Conservation (phyloP, 2,797 vertebrate species). For the Cuniculus paca region DNA sequence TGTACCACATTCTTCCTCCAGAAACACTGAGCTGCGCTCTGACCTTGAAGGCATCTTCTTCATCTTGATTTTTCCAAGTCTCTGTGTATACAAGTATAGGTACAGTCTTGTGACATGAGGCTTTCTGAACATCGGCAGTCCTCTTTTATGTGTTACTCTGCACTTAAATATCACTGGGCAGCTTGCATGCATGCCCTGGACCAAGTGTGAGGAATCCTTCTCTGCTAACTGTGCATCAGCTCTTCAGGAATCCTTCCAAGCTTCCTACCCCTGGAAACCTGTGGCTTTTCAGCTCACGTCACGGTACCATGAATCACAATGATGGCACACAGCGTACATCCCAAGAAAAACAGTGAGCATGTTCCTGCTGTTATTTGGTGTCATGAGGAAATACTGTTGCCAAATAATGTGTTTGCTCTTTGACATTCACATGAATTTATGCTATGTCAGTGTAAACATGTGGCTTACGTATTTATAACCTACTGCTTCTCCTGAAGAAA, state of each 20-base stretch:
- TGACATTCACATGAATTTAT: not conserved
- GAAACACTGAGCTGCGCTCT: not conserved
- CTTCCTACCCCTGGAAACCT: not conserved
- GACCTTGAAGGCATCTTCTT: not conserved
- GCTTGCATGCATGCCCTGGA: not conserved
- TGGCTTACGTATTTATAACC: not conserved
- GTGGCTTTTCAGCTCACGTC: not conserved
- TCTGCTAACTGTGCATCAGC: not conserved
- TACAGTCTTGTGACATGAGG: not conserved
- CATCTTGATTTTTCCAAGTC: not conserved
- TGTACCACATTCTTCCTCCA: not conserved
- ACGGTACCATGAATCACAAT: not conserved
- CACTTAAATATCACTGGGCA: not conserved
- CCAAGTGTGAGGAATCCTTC: not conserved
- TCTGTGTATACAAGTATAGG: not conserved
- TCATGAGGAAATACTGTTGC: not conserved
- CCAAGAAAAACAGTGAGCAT: not conserved
- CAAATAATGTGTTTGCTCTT: not conserved
- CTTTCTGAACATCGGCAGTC: not conserved
- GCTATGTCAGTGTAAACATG: rapidly evolving
- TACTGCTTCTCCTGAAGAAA: not conserved
- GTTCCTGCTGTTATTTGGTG: not conserved
- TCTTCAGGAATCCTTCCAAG: not conserved
- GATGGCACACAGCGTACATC: not conserved
- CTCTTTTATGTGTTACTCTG: not conserved